These are phyloP conservation scores for Margarornis squamiger DNA, from an alignment of 2,797 vertebrate species.

Conservation along the genomic window DNA sequence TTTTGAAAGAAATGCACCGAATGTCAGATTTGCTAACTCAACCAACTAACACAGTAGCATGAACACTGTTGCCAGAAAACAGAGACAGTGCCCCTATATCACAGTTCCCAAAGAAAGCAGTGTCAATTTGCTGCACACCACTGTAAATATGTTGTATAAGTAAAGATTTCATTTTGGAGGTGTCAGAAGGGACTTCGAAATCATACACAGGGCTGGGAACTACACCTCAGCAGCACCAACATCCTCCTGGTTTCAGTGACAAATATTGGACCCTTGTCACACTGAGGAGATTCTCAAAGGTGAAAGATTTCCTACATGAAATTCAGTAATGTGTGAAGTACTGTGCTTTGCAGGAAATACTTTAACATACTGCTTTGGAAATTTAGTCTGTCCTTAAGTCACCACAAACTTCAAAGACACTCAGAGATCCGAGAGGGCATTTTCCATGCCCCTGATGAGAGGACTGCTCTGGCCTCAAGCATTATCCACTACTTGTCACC, in stretches of 20 bases:
- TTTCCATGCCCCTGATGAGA: background rate
- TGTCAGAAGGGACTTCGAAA: background rate
- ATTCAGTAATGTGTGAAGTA: background rate
- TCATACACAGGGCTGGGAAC: background rate
- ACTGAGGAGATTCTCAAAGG: background rate
- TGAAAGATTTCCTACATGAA: background rate
- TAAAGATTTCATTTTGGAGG: background rate
- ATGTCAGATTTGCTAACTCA: constrained; percentile 2
- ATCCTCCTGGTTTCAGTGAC: background rate
- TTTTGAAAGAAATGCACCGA: constrained; percentile 39
- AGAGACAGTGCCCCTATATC: background rate
- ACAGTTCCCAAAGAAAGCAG: background rate
- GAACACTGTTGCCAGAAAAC: background rate
- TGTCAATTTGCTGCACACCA: background rate
- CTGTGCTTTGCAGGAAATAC: background rate
- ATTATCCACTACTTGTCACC: background rate
- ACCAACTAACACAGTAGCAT: background rate
- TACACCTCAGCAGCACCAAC: background rate
- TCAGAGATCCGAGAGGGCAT: background rate
- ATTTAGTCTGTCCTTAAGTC: background rate
- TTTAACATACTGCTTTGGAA: background rate
- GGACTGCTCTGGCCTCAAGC: background rate
- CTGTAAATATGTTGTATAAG: background rate
- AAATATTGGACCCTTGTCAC: background rate
- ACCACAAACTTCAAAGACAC: background rate